These are phyloP conservation scores for Phyllostomus discolor DNA, from an alignment of 2,113 vertebrate genomes.

Conservation along the genomic window DNA sequence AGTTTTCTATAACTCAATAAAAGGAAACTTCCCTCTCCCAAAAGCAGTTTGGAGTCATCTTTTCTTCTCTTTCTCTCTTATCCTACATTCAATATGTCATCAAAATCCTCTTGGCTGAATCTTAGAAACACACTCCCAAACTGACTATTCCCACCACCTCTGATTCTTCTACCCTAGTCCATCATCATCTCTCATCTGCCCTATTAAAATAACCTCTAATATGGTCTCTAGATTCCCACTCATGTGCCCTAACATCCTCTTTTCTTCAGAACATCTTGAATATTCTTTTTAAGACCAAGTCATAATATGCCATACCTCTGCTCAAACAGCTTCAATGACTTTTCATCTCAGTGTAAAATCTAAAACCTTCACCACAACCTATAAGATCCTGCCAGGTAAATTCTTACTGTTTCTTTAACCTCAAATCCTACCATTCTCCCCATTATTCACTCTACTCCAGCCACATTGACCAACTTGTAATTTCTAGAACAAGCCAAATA, in stretches of 20 bases:
- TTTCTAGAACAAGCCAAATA: neutral
- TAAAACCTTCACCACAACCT: neutral
- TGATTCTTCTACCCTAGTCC: neutral
- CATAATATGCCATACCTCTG: neutral
- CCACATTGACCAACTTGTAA: neutral
- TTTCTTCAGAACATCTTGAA: neutral
- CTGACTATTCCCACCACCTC: neutral
- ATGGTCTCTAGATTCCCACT: neutral
- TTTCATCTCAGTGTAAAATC: neutral
- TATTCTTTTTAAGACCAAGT: neutral
- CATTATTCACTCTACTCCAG: neutral
- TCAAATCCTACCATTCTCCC: neutral
- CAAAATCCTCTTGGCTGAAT: neutral
- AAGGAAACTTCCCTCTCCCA: neutral
- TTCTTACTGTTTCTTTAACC: neutral
- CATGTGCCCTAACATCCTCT: neutral
- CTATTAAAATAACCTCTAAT: neutral
- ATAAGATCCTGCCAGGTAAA: neutral
- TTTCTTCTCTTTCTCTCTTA: neutral
- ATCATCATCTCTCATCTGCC: neutral
- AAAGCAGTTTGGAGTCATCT: neutral
- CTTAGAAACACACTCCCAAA: neutral
- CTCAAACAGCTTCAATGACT: neutral
- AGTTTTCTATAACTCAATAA: neutral
- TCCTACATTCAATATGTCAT: neutral